Evolutionary conservation across 2,113 vertebrate genomes (phyloP).

Genomic region (Notarius lentiginosus): DNA sequence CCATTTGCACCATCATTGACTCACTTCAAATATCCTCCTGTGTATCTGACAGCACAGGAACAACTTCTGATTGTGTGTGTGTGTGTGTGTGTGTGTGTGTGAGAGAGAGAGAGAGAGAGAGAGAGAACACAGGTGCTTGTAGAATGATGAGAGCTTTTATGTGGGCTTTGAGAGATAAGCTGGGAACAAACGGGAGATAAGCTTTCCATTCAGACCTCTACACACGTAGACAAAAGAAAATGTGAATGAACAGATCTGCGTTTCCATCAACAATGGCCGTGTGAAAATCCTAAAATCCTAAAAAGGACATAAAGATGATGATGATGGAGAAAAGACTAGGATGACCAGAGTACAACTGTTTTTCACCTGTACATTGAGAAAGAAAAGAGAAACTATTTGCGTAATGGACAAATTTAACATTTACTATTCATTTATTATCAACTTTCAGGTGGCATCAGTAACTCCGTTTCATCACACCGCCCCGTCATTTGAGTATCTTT

Average conservation of each 20-base stretch:
- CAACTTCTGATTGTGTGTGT: neutral
- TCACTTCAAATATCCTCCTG: constrained; percentile 5
- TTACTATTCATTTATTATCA: neutral
- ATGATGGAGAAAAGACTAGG: neutral
- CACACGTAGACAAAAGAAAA: neutral
- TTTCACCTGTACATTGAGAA: neutral
- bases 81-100: neutral
- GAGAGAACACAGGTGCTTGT: constrained; percentile 7
- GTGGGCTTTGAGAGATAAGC: neutral
- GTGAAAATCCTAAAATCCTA: neutral
- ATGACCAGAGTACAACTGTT: neutral
- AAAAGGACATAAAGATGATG: neutral
- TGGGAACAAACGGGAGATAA: neutral
- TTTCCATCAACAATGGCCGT: neutral
- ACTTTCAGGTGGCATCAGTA: too few relatives aligned
- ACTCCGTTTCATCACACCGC: too few relatives aligned
- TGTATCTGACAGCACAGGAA: neutral
- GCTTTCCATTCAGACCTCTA: neutral
- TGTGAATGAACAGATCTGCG: neutral
- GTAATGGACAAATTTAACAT: neutral
- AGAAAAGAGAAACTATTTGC: neutral
- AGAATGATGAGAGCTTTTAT: constrained; percentile 11
- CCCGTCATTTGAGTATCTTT: neutral
- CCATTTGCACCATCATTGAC: neutral
- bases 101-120: neutral